Base-by-base conservation (phyloP, 2,888 invertebrate genomes). In the Bugula neritina region DNA sequence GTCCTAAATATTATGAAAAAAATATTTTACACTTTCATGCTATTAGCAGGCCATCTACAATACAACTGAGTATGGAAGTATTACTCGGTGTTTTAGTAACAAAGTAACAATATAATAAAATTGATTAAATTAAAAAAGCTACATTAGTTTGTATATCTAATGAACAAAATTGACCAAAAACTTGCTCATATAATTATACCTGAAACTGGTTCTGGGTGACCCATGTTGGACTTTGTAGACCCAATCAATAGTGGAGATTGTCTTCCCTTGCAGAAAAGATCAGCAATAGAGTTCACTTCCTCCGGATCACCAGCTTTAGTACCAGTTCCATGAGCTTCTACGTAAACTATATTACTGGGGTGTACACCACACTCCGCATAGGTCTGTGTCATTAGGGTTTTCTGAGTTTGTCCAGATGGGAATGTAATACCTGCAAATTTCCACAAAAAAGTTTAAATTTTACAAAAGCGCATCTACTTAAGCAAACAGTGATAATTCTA, bases 311-410 rank as follows among this genome's bases (percentile, higher is more conserved):
- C 84, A 17, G 80, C 84, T 75, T 96, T 96, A 13, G 98, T 99
- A 73, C 98, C 99, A 27, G 98, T 99, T 72, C 98, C 98, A 85
- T 99, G 99, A 71, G 97, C 95, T 86, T 99, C 99, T 0, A 99
- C 91, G 84, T 97, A 99, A 1, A 86, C 87, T 0, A 99, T 92
- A 72, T 92, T 90, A 71, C 86, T 84, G 1, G 98, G 97, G 78
- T 91, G 89, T 71, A 99, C 84, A 0, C 90, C 89, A 54, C 89
- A 89, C 85, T 94, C 94, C 5, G 86, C 87, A 86, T 97, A 98
- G 0, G 94, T 91, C 84, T 95, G 94, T 58, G 84, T 79, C 57
- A 88, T 79, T 27, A 89, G 82, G 35, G 79, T 76, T 86, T 88
- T 84, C 91, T 95, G 81, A 90, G 89, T 80, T 86, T 88, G 75